phyloP scores from a whole-genome alignment of 2,888 invertebrate species.

The Lasioglossum marginatum region DNA sequence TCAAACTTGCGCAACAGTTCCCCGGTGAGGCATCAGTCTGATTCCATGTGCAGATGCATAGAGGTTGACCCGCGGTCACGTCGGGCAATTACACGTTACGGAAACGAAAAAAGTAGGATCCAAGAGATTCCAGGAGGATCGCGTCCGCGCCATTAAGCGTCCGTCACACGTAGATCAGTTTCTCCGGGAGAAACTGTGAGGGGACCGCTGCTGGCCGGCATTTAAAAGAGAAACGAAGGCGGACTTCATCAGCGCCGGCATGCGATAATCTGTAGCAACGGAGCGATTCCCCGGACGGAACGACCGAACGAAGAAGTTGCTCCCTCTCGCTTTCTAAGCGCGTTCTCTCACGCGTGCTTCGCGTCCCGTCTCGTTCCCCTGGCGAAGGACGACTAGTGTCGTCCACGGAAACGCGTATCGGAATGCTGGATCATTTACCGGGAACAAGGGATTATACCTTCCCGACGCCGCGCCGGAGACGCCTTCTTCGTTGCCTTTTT shows the following conservation, averaged over 20 bases:
- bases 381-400: constrained; percentile 35
- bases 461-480: constrained; percentile 14
- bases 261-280: constrained; percentile 58
- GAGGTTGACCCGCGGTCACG: background rate
- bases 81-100: background rate
- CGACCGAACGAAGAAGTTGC: constrained; percentile 33
- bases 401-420: constrained; percentile 37
- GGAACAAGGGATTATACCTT: constrained; percentile 48
- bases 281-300: constrained; percentile 9
- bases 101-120: constrained; percentile 2
- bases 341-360: constrained; percentile 26
- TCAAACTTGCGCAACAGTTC: background rate
- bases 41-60: background rate
- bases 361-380: constrained; percentile 14
- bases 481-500: constrained; percentile 38
- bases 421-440: constrained; percentile 45
- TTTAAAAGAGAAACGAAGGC: constrained; percentile 59
- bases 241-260: constrained; percentile 42
- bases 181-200: constrained; percentile 56
- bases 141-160: constrained; percentile 34
- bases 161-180: constrained; percentile 53
- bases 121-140: constrained; percentile 6
- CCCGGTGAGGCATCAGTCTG: background rate
- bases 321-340: constrained; percentile 64
- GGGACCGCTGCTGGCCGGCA: constrained; percentile 39